Base-by-base conservation (phyloP, 1,140 invertebrate genomes). In the Lepidostoma basale region DNA sequence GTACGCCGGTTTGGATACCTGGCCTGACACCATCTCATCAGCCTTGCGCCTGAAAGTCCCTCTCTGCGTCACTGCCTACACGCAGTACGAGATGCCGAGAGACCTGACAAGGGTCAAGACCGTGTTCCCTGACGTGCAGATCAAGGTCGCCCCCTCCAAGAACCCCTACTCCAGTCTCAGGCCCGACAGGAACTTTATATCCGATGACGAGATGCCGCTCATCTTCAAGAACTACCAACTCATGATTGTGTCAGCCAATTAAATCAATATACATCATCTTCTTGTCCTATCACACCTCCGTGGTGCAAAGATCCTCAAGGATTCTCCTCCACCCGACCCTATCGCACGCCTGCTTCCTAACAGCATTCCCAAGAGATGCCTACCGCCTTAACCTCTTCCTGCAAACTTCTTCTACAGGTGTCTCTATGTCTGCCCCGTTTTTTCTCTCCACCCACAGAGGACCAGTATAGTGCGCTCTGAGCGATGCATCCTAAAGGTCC, bases 141-240 rank as follows among this genome's bases (percentile, higher is more conserved):
- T 86, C 1, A 74, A 87, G 0, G 70, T 89, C 4, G 54, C 83
- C 6, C 84, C 88, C 0, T 79, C 77, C 22, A 76, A 75, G 33
- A 91, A 92, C 78, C 84, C 85, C 0, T 91, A 88, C 69, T 78
- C 87, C 0, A 89, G 88, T 52, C 77, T 88, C 0, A 85, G 88
- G 73, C 89, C 90, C 0, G 89, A 90, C 70, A 84, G 89, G 30
- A 91, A 91, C 75, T 90, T 91, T 70, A 86, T 91, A 12, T 88
- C 88, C 10, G 90, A 91, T 69, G 84, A 91, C 47, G 83, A 85
- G 20, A 84, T 81, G 14, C 89, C 89, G 0, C 78, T 91, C 16
- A 86, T 91, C 67, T 91, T 88, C 73, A 91, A 91, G 73, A 92
- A 91, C 79, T 86, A 88, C 78, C 89, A 84, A 76, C 79, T 85